Conservation (phyloP, 2,888 invertebrate species). For the Ptilodon capucinus region DNA sequence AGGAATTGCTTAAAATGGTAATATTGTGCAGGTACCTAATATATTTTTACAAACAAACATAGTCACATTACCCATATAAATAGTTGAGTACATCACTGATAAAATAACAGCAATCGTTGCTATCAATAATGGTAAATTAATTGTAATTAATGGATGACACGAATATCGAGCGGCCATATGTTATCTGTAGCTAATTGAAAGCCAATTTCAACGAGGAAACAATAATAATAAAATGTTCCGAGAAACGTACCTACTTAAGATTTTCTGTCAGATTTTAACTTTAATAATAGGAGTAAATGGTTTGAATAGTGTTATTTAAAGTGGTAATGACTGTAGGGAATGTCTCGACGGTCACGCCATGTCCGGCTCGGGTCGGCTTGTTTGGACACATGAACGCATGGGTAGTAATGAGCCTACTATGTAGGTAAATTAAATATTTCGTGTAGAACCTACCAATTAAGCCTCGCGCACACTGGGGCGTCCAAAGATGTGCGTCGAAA, state of each 20-base stretch:
- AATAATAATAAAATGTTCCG: conserved; percentile 7
- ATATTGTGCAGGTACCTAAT: background rate
- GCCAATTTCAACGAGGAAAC: background rate
- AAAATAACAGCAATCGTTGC: conserved; percentile 13
- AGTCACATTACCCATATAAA: background rate
- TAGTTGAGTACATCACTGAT: conserved; percentile 5
- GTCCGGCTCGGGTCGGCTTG: conserved; percentile 27
- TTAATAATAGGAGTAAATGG: conserved; percentile 31
- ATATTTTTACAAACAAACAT: background rate
- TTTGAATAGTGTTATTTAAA: conserved; percentile 35
- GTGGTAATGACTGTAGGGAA: conserved; percentile 32
- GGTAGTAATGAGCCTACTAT: conserved; percentile 27
- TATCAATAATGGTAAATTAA: conserved; percentile 19
- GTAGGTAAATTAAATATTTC: too few relatives aligned
- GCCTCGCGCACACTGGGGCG: too few relatives aligned
- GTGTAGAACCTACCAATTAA: too few relatives aligned
- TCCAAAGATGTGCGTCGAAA: too few relatives aligned
- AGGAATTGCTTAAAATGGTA: too few relatives aligned
- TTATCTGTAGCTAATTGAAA: conserved; percentile 15
- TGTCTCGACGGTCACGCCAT: conserved; percentile 41
- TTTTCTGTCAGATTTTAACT: conserved; percentile 23
- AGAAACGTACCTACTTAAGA: conserved; percentile 11
- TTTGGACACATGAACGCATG: conserved; percentile 37
- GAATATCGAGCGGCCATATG: conserved; percentile 2
- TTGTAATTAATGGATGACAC: conserved; percentile 13